A percentile compares a stretch with the other conserved stretches of the same genome.
Conservation (phyloP, 1,140 invertebrate genomes). For the Scaptomyza pallida region DNA sequence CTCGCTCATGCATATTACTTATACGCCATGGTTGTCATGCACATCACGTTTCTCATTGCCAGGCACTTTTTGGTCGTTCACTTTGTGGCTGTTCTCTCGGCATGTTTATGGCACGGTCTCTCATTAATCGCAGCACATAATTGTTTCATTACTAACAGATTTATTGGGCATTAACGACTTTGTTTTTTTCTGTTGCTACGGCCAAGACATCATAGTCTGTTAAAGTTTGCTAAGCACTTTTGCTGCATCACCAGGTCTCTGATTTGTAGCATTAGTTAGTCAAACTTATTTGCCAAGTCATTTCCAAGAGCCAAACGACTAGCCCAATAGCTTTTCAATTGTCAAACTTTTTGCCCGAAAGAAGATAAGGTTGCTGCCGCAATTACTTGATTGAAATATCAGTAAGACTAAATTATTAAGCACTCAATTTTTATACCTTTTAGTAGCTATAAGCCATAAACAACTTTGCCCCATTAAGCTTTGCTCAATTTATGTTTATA, state of each 20-base stretch:
- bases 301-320: background rate
- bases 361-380: background rate
- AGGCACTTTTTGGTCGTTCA: constrained; percentile 3
- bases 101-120: constrained; percentile 57
- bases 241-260: constrained; percentile 29
- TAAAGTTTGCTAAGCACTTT: constrained; percentile 60
- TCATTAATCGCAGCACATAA: constrained; percentile 75
- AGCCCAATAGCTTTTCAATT: background rate
- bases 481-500: background rate
- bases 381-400: background rate
- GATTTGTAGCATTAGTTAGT: constrained; percentile 6
- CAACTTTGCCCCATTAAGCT: background rate
- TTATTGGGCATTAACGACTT: constrained; percentile 61
- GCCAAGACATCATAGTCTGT: background rate
- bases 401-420: background rate
- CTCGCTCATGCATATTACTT: constrained; percentile 62
- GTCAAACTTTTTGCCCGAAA: constrained; percentile 1
- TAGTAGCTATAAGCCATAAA: constrained; percentile 3
- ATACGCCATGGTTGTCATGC: constrained; percentile 68
- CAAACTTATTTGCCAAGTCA: constrained; percentile 20
- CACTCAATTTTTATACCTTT: constrained; percentile 7
- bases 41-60: constrained; percentile 58
- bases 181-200: constrained; percentile 13
- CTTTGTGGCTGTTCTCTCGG: constrained; percentile 28
- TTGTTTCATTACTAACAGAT: constrained; percentile 81